Conservation (phyloP, 2,113 vertebrate genomes). For the Entosphenus tridentatus region DNA sequence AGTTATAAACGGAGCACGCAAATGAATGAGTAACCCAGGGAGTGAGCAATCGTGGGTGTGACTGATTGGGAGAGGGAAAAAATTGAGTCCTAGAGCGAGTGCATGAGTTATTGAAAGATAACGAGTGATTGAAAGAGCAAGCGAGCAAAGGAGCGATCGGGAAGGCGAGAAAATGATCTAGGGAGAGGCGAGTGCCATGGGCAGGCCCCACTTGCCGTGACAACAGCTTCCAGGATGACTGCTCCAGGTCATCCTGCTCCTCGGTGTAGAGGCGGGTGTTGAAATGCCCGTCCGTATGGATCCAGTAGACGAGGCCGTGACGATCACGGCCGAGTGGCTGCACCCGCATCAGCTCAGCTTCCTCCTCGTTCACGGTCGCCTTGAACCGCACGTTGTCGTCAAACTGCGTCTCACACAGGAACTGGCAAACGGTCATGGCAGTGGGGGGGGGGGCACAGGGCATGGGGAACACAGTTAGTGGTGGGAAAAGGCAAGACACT, state of each 20-base stretch:
- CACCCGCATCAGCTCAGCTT: slow-evolving; percentile 76
- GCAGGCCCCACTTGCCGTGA: background rate
- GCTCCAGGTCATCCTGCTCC: slow-evolving; percentile 73
- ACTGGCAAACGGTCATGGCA: slow-evolving; percentile 22
- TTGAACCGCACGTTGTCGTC: slow-evolving; percentile 98
- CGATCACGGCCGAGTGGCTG: slow-evolving; percentile 70
- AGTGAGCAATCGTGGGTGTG: too few relatives aligned
- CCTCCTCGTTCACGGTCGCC: slow-evolving; percentile 70
- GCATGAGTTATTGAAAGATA: too few relatives aligned
- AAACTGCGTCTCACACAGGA: slow-evolving; percentile 92
- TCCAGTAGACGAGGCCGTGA: slow-evolving; percentile 83
- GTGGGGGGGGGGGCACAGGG: background rate
- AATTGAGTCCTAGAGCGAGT: too few relatives aligned
- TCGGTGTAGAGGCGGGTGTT: slow-evolving; percentile 87
- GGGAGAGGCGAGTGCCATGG: too few relatives aligned
- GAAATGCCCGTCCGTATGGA: slow-evolving; percentile 77
- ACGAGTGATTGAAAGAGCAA: too few relatives aligned
- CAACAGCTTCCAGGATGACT: background rate
- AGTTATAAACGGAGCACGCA: too few relatives aligned
- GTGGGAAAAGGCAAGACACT: background rate
- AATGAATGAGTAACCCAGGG: too few relatives aligned
- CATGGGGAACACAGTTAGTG: background rate
- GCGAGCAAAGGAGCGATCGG: too few relatives aligned
- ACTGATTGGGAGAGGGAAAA: too few relatives aligned
- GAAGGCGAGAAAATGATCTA: too few relatives aligned